These are phyloP conservation scores for Eudasyphora cyanicolor DNA, from an alignment of 2,888 invertebrate species.

Conservation along the genomic window DNA sequence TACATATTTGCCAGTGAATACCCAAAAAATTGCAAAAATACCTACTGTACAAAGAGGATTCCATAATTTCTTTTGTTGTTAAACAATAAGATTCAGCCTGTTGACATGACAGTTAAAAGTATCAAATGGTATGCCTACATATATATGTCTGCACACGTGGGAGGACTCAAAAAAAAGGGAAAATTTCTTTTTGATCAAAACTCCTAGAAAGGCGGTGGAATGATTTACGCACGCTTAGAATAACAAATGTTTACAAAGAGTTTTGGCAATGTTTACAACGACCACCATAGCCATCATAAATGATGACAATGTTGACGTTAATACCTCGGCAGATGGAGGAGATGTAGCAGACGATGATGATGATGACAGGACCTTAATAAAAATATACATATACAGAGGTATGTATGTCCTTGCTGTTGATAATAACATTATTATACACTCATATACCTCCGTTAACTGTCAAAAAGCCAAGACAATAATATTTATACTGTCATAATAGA, in stretches of 20 bases:
- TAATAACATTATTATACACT: constrained; percentile 36
- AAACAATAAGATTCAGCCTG: constrained; percentile 23
- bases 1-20: neutral
- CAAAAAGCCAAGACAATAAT: constrained; percentile 56
- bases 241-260: constrained; percentile 29
- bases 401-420: constrained; percentile 46
- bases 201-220: constrained; percentile 9
- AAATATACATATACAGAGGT: no score
- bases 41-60: constrained; percentile 8
- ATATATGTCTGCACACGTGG: neutral
- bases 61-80: neutral
- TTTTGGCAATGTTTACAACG: neutral
- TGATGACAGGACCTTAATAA: neutral
- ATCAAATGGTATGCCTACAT: neutral
- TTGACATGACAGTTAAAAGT: constrained; percentile 33
- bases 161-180: neutral
- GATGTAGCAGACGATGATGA: neutral
- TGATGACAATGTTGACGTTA: neutral
- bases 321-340: neutral
- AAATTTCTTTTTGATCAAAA: neutral
- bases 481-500: constrained; percentile 55
- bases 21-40: neutral
- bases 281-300: neutral
- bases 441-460: constrained; percentile 57
- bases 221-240: constrained; percentile 18